Conservation (phyloP, 2,113 vertebrate species). For the Gadus chalcogrammus region DNA sequence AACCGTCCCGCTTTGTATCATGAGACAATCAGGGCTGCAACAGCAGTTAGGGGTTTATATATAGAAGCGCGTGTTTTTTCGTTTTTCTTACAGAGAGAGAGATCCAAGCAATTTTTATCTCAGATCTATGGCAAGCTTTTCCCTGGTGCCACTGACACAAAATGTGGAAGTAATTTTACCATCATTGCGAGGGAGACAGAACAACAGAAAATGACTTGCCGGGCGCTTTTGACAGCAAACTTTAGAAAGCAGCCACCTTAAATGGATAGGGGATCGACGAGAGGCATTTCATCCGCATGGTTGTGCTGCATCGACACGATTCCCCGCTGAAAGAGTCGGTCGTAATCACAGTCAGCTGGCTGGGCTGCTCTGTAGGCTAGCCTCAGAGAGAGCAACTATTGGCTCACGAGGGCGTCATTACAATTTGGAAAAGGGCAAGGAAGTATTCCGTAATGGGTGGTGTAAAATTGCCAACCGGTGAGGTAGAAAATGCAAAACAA, state of each 20-base stretch:
- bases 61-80: slow-evolving; percentile 32
- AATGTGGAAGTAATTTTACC: slow-evolving; percentile 32
- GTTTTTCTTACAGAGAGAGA: background rate
- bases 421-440: slow-evolving; percentile 56
- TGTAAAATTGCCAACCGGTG: slow-evolving; percentile 63
- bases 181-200: slow-evolving; percentile 20
- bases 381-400: slow-evolving; percentile 58
- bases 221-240: slow-evolving; percentile 17
- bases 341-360: slow-evolving; percentile 40
- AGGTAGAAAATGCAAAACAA: slow-evolving; percentile 58
- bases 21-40: slow-evolving; percentile 18
- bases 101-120: slow-evolving; percentile 32
- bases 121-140: slow-evolving; percentile 25
- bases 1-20: slow-evolving; percentile 11
- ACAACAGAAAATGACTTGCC: background rate
- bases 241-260: slow-evolving; percentile 39
- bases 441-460: slow-evolving; percentile 64
- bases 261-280: slow-evolving; percentile 43
- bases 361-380: slow-evolving; percentile 53
- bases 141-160: slow-evolving; percentile 12
- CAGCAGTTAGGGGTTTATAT: slow-evolving; percentile 28
- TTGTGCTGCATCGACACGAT: slow-evolving; percentile 42
- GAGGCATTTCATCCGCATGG: slow-evolving; percentile 44
- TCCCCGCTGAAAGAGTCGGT: slow-evolving; percentile 46
- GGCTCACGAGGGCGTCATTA: slow-evolving; percentile 60